Conservation (phyloP, 2,797 vertebrate species). For the Graptemys geographica region DNA sequence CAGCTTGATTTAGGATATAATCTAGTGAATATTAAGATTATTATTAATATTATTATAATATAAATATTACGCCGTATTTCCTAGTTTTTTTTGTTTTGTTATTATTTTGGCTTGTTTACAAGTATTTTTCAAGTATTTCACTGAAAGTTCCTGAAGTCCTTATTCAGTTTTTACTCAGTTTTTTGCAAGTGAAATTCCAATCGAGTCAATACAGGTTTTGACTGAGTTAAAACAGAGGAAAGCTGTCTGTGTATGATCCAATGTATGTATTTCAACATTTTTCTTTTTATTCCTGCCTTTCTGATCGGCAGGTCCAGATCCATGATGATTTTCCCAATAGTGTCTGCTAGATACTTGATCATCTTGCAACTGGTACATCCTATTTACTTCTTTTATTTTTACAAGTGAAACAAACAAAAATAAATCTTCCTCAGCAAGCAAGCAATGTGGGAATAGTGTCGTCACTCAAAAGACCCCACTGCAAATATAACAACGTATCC, state of each 20-base stretch:
- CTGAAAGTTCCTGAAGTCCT: constrained; percentile 20
- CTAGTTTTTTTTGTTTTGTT: constrained; percentile 33
- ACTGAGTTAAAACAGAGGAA: constrained; percentile 41
- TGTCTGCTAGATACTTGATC: neutral
- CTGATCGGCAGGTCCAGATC: accelerated
- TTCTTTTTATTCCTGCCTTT: neutral
- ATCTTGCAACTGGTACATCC: neutral
- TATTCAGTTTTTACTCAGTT: neutral
- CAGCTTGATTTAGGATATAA: neutral
- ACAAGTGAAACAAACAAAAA: neutral
- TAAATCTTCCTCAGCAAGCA: neutral
- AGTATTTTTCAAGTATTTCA: constrained; percentile 56
- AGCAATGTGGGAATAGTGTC: neutral
- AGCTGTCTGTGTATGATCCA: constrained; percentile 17
- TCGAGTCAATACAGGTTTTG: constrained; percentile 46
- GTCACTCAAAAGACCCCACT: neutral
- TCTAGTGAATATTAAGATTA: neutral
- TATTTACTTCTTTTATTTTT: neutral
- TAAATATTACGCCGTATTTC: neutral
- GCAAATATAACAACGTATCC: neutral
- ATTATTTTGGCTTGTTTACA: neutral
- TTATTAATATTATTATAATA: too few species aligned
- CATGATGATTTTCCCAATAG: neutral
- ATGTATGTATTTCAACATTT: neutral
- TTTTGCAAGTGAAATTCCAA: constrained; percentile 56